A percentile compares a stretch with the other conserved stretches of the same genome.
These are phyloP conservation scores for Vannuccia rotundouncinata DNA, from an alignment of 2,888 invertebrate genomes.

Conservation along the genomic window DNA sequence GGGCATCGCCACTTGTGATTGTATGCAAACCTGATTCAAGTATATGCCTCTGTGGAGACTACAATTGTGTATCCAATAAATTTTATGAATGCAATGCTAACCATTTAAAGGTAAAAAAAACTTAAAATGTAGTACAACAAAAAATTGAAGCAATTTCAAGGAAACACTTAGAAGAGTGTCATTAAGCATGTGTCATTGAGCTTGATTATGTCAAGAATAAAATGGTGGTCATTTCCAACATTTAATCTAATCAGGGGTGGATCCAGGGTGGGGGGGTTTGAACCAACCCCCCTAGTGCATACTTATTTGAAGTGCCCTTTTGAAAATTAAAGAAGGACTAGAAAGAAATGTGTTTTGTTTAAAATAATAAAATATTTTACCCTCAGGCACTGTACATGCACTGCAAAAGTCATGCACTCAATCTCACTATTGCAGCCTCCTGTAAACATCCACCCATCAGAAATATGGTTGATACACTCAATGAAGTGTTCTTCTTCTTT, in stretches of 20 bases:
- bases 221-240: background rate
- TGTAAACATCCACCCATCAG: conserved; percentile 10
- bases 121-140: no score
- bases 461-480: conserved; percentile 10
- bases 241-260: background rate
- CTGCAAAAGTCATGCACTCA: conserved; percentile 15
- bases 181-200: background rate
- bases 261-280: background rate
- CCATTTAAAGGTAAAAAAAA: no score
- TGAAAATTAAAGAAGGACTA: no score
- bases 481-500: conserved; percentile 4
- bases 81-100: no score
- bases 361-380: no score
- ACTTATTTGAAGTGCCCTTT: background rate
- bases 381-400: conserved; percentile 17
- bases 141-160: background rate
- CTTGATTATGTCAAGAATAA: background rate
- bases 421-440: conserved; percentile 11
- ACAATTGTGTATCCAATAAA: no score
- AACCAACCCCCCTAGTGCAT: background rate
- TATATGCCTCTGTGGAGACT: conserved; percentile 1
- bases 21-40: conserved; percentile 22
- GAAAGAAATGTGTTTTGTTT: no score
- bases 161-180: background rate
- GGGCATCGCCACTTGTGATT: conserved; percentile 31